A percentile compares a stretch with the other conserved stretches of the same genome.
phyloP scores from a whole-genome alignment of 2,888 invertebrate genomes.

The Pachydiplax longipennis region DNA sequence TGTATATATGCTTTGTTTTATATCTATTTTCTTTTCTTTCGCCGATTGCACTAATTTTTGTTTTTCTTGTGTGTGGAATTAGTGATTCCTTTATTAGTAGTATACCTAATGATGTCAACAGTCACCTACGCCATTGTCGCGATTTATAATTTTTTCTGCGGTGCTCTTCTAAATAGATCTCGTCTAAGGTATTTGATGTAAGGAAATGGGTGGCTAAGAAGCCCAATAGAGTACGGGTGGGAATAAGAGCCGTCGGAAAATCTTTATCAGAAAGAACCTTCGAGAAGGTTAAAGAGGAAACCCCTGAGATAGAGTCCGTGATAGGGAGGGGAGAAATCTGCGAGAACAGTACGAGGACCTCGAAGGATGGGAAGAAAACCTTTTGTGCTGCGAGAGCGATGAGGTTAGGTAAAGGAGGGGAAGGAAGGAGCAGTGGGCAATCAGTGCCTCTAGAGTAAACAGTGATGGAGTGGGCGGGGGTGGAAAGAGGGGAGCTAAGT shows the following conservation, averaged over 20 bases:
- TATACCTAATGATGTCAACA: no score
- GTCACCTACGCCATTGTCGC: no score
- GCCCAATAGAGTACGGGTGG: background rate
- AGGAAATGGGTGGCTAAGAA: no score
- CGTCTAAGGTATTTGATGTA: no score
- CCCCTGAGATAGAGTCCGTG: background rate
- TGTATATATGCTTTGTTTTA: no score
- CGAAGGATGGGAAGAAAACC: background rate
- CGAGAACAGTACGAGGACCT: background rate
- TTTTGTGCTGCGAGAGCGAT: background rate
- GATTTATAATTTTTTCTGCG: no score
- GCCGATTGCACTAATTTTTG: no score
- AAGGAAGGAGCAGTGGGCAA: background rate
- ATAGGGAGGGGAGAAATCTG: background rate
- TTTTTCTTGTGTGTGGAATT: no score
- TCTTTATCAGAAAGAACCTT: background rate
- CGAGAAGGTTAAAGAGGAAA: background rate
- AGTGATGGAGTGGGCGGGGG: constrained; percentile 6
- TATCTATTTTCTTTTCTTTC: no score
- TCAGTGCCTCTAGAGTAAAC: constrained; percentile 12
- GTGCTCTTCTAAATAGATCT: no score
- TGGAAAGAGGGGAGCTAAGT: background rate
- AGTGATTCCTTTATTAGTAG: no score
- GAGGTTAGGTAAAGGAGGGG: background rate
- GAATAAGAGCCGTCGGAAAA: background rate